Conservation (phyloP, 2,888 invertebrate genomes). For the Amblyjoppa fuscipennis region DNA sequence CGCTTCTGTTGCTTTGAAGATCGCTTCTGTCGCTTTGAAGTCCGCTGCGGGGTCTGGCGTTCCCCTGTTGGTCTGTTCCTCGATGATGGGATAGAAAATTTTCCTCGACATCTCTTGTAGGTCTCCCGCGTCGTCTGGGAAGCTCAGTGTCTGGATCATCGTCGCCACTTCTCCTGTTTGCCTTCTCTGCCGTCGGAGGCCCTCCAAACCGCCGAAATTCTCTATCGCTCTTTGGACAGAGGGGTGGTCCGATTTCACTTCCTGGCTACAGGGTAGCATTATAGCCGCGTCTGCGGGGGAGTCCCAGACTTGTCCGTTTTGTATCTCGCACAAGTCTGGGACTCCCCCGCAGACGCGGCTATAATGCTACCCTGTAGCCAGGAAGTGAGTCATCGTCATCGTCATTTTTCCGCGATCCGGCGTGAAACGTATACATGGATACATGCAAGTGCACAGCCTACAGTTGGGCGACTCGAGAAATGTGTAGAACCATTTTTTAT, state of each 20-base stretch:
- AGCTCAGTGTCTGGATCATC: slow-evolving; percentile 63
- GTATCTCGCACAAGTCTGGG: slow-evolving; percentile 1
- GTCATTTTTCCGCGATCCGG: too few species aligned
- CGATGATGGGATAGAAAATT: slow-evolving; percentile 46
- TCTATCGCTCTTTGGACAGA: slow-evolving; percentile 26
- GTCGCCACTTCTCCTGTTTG: slow-evolving; percentile 51
- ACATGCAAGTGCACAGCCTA: too few species aligned
- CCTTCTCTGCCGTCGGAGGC: slow-evolving; percentile 38
- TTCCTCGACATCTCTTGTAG: slow-evolving; percentile 37
- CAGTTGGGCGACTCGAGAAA: too few species aligned
- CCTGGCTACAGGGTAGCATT: slow-evolving; percentile 12
- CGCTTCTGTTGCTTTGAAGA: neutral
- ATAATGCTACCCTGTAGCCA: slow-evolving; percentile 14
- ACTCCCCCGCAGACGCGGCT: slow-evolving; percentile 1
- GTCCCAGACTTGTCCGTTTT: neutral
- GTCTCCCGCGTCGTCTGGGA: slow-evolving; percentile 67
- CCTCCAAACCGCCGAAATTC: slow-evolving; percentile 37
- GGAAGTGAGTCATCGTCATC: neutral
- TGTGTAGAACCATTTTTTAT: too few species aligned
- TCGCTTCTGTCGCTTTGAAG: neutral
- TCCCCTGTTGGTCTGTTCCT: slow-evolving; percentile 4
- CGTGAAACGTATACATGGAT: too few species aligned
- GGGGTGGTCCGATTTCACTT: slow-evolving; percentile 25
- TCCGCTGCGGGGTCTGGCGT: slow-evolving; percentile 5
- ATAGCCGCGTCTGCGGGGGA: slow-evolving; percentile 3